Evolutionary conservation across 92 coral and sea anemone genomes (phyloP).

Genomic region (Palythoa caribaeorum): DNA sequence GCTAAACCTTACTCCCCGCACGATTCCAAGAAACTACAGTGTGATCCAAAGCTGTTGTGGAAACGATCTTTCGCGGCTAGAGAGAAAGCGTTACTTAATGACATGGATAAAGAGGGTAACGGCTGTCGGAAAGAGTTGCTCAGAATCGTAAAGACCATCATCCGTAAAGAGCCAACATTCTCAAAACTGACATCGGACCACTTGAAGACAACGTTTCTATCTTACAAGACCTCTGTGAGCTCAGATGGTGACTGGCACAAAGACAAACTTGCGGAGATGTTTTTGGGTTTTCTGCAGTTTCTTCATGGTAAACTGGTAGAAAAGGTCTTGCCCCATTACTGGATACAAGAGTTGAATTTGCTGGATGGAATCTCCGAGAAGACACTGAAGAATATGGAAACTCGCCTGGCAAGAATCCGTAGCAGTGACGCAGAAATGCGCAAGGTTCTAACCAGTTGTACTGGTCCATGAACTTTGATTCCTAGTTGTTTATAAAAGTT

Average conservation of each 20-base stretch:
- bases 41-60: constrained; percentile 74
- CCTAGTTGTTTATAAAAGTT: too few species aligned
- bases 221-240: constrained; percentile 43
- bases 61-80: constrained; percentile 80
- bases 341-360: constrained; percentile 73
- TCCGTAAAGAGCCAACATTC: constrained; percentile 69
- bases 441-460: constrained; percentile 44
- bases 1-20: constrained; percentile 64
- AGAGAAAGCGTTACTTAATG: constrained; percentile 74
- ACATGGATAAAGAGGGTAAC: constrained; percentile 75
- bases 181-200: constrained; percentile 80
- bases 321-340: constrained; percentile 64
- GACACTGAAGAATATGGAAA: constrained; percentile 73
- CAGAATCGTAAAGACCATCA: constrained; percentile 72
- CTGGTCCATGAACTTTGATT: not conserved
- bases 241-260: constrained; percentile 59
- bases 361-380: constrained; percentile 45
- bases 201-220: constrained; percentile 79
- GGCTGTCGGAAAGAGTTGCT: constrained; percentile 85
- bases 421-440: constrained; percentile 62
- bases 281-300: constrained; percentile 65
- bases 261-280: constrained; percentile 71
- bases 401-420: constrained; percentile 62
- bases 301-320: constrained; percentile 47
- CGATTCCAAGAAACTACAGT: constrained; percentile 2